Evolutionary conservation across 2,797 vertebrate genomes (phyloP).

Genomic region (Cryptoprocta ferox): DNA sequence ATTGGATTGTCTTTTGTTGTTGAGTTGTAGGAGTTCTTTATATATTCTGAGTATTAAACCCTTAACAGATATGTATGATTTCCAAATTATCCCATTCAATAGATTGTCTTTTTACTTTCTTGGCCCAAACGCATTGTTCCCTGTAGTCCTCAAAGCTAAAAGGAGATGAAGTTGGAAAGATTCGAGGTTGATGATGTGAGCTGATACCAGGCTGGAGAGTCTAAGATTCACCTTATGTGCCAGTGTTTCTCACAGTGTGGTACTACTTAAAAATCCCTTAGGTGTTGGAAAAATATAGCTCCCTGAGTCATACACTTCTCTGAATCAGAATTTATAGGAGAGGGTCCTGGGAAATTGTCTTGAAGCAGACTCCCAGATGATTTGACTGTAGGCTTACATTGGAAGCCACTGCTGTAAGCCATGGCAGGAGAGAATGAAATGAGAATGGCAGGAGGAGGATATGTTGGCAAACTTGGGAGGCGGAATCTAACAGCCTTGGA

Average conservation of each 20-base stretch:
- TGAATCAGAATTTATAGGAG: background rate
- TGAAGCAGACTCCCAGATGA: background rate
- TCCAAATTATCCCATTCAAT: background rate
- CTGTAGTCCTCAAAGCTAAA: background rate
- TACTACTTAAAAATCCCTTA: background rate
- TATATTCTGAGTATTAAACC: background rate
- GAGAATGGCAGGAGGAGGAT: background rate
- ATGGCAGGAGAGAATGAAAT: background rate
- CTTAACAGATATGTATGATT: background rate
- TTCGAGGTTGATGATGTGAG: background rate
- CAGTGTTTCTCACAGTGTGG: background rate
- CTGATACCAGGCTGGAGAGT: background rate
- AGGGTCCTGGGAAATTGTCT: background rate
- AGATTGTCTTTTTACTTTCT: background rate
- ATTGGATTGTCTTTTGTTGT: background rate
- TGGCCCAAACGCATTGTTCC: background rate
- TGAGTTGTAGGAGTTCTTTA: background rate
- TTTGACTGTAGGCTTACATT: background rate
- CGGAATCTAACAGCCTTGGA: background rate
- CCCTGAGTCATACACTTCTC: background rate
- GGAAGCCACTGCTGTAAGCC: background rate
- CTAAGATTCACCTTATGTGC: background rate
- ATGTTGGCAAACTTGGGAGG: background rate
- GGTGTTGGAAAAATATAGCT: background rate
- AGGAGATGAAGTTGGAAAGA: background rate